Conservation (phyloP, 1,140 invertebrate genomes). For the Brachionus asplanchnoidis region DNA sequence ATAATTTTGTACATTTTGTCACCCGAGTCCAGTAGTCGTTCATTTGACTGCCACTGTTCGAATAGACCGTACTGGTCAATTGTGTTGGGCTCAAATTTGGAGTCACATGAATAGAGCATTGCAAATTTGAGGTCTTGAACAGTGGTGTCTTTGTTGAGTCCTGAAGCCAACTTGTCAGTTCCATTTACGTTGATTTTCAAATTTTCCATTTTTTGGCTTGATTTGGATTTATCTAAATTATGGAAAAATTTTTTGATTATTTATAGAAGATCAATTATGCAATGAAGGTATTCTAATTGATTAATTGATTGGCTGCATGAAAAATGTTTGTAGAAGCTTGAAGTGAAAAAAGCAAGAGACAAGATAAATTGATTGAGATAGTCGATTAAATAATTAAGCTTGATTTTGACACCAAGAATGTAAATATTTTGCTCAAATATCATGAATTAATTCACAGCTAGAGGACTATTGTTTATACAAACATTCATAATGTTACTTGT, state of each 20-base stretch:
- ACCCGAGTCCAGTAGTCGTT: neutral
- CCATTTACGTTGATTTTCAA: conserved; percentile 1
- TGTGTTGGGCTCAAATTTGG: neutral
- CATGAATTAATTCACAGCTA: neutral
- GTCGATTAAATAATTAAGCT: neutral
- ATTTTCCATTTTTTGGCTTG: neutral
- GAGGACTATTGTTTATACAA: neutral
- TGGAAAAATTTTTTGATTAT: neutral
- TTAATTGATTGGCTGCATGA: neutral
- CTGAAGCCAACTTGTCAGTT: neutral
- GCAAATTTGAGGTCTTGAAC: neutral
- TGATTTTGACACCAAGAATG: neutral
- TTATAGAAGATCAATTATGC: neutral
- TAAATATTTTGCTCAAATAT: neutral
- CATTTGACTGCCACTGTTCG: neutral
- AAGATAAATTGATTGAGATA: conserved; percentile 4
- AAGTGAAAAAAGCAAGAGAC: neutral
- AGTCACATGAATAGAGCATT: neutral
- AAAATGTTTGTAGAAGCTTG: conserved; percentile 2
- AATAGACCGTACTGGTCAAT: neutral
- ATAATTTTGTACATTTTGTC: neutral
- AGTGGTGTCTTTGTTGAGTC: neutral
- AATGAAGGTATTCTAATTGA: neutral
- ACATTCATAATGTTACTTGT: neutral
- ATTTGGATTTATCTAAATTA: neutral